Evolutionary conservation across 2,797 vertebrate species (phyloP), one percentile per base, ranked within the genome.

Genomic region (Crocidura indochinensis): DNA sequence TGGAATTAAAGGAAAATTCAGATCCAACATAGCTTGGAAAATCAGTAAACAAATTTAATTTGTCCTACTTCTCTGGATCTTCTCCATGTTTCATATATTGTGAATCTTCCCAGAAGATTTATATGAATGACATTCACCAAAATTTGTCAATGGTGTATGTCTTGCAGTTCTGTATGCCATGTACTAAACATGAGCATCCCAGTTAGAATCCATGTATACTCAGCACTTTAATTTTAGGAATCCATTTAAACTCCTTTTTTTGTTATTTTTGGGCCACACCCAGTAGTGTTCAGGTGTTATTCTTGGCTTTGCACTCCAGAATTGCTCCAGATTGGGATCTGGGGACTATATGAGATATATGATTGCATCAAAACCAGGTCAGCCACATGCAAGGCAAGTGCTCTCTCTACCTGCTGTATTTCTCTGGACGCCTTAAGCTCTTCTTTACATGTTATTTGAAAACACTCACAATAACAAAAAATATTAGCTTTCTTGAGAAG

Each of bases 401-500:
- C 51, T 17, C 17, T 53, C 51, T 17, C 17, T 53, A 53, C 51
- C 51, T 17, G 17, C 51, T 53, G 51, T 53, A 53, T 38, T 38
- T 38, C 38, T 38, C 51, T 53, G 51, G 4, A 12, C 4, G 51
- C 12, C 51, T 17, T 17, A 14, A 53, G 15, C 1, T 17, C 51
- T 12, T 12, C 19, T 74, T 94, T 95, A 79, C n/a, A 19, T 53
- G 38, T 68, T 76, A 91, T 68, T 80, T 56, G 94, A 93, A 91
- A 77, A 91, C 49, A 68, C 72, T 87, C 27, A 83, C 44, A n/a
- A 92, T 15, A 47, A 87, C 87, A 78, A 92, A 84, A 91, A 27
- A 44, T 24, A 56, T 77, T 72, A 79, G 56, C 72, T 90, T 90
- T 60, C 51, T 80, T 71, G 76, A 95, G 85, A 95, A 94, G 83